These are phyloP conservation scores for Cervus canadensis DNA, from an alignment of 2,113 vertebrate genomes.

Conservation along the genomic window DNA sequence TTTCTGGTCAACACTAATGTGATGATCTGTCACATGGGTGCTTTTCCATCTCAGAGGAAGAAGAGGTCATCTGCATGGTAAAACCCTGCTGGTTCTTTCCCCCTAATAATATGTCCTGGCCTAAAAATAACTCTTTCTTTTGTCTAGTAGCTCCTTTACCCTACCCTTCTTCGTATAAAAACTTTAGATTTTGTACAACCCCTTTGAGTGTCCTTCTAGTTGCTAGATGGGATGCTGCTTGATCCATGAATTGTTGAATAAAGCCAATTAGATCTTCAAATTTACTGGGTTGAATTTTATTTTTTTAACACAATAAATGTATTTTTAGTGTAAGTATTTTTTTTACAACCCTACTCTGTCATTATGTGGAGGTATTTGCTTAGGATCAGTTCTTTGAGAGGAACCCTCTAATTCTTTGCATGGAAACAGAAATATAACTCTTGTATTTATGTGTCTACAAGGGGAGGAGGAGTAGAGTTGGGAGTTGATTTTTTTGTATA, in stretches of 20 bases:
- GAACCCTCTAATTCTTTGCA: not conserved
- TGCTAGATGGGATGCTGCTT: not conserved
- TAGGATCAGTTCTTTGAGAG: not conserved
- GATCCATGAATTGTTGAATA: not conserved
- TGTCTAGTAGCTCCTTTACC: not conserved
- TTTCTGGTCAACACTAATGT: not conserved
- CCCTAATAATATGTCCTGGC: not conserved
- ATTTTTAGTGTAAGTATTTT: not conserved
- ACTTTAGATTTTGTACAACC: not conserved
- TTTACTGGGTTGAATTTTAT: not conserved
- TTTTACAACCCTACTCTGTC: not conserved
- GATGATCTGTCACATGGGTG: not conserved
- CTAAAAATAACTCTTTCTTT: not conserved
- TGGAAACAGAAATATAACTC: not conserved
- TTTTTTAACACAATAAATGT: not conserved
- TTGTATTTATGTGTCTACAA: not conserved
- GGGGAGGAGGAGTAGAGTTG: not conserved
- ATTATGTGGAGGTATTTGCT: not conserved
- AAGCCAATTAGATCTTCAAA: not conserved
- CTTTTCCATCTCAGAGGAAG: not conserved
- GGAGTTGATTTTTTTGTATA: not conserved
- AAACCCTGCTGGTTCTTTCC: not conserved
- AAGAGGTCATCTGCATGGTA: not conserved
- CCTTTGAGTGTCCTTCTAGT: not conserved
- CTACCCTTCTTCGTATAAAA: not conserved